Conservation (phyloP, 2,888 invertebrate genomes). For the Hirtodrosophila confusa region DNA sequence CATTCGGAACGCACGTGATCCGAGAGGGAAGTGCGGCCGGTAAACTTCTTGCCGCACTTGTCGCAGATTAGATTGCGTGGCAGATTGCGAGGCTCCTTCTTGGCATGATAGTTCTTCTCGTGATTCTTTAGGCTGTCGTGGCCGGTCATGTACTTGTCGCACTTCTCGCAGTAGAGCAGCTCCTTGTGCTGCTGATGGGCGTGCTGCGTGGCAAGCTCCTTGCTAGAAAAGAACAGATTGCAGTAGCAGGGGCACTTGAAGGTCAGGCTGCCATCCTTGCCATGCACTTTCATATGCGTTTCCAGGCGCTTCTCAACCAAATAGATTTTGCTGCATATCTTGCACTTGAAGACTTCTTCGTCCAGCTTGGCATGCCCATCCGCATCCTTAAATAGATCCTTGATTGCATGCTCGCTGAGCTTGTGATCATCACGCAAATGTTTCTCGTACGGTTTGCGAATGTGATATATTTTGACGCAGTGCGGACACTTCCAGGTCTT, state of each 20-base stretch:
- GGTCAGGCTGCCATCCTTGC: slow-evolving; percentile 79
- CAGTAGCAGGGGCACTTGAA: slow-evolving; percentile 85
- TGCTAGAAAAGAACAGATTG: slow-evolving; percentile 82
- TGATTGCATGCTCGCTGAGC: slow-evolving; percentile 70
- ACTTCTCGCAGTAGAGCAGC: slow-evolving; percentile 84
- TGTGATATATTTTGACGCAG: slow-evolving; percentile 82
- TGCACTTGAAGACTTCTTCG: slow-evolving; percentile 80
- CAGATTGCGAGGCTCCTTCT: slow-evolving; percentile 69
- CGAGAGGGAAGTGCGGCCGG: slow-evolving; percentile 83
- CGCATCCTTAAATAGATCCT: slow-evolving; percentile 75
- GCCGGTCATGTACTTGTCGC: slow-evolving; percentile 84
- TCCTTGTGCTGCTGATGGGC: slow-evolving; percentile 83
- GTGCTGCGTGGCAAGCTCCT: slow-evolving; percentile 83
- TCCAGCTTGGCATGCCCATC: slow-evolving; percentile 68
- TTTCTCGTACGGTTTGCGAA: slow-evolving; percentile 81
- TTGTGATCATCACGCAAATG: slow-evolving; percentile 82
- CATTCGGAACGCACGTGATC: slow-evolving; percentile 85
- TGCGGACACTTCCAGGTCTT: slow-evolving; percentile 79
- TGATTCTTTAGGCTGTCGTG: slow-evolving; percentile 84
- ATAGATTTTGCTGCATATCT: slow-evolving; percentile 82
- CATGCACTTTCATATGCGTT: slow-evolving; percentile 81
- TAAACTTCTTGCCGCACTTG: slow-evolving; percentile 83
- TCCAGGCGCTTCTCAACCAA: slow-evolving; percentile 76
- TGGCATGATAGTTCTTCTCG: slow-evolving; percentile 77
- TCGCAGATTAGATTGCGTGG: slow-evolving; percentile 82